Base-by-base conservation (phyloP, 2,797 vertebrate species). In the Tauraco hartlaubi region DNA sequence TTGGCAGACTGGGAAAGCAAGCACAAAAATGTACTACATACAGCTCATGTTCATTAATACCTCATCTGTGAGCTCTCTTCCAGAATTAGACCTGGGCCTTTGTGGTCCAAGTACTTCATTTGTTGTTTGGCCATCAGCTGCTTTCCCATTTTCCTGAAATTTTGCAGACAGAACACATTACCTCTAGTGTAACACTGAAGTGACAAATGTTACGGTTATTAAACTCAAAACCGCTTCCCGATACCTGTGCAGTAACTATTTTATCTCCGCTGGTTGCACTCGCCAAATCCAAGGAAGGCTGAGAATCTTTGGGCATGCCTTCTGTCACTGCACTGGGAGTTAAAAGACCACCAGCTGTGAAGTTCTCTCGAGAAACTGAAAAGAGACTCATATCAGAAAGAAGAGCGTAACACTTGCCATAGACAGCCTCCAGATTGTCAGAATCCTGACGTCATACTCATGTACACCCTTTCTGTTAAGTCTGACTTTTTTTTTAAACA, bases 201-300 rank as follows among this genome's bases (percentile, higher is more conserved):
- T 25, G 48, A 76, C 0, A 44, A 85, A 37, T 6, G 5, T 56
- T 48, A 41, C 25, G 41, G 44, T 41, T 62, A 72, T 4, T 46
- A n/a, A 77, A 52, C 6, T 22, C 37, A 6, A 6, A 92, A 33
- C 10, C 2, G 4, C 33, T 92, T 82, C 52, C 37, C 21, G 51
- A 7, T 91, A 93, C 99, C 99, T 99, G 99, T 68, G 99, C 99
- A 46, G 99, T 99, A 71, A 99, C 99, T 54, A 99, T 98, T 98
- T 99, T 99, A 93, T 99, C 99, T 88, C 99, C 99, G 62, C 99
- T 99, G 85, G 99, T 99, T 94, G 99, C 99, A 51, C 99, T 99
- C 88, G 99, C 99, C 86, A 99, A 98, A 98, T 99, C 99, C 97
- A 99, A 97, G 95, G 99, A 99, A 97, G 99, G 99, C 97, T 99